Evolutionary conservation across 2,888 invertebrate species (phyloP).

Genomic region (Mactromeris polynyma): DNA sequence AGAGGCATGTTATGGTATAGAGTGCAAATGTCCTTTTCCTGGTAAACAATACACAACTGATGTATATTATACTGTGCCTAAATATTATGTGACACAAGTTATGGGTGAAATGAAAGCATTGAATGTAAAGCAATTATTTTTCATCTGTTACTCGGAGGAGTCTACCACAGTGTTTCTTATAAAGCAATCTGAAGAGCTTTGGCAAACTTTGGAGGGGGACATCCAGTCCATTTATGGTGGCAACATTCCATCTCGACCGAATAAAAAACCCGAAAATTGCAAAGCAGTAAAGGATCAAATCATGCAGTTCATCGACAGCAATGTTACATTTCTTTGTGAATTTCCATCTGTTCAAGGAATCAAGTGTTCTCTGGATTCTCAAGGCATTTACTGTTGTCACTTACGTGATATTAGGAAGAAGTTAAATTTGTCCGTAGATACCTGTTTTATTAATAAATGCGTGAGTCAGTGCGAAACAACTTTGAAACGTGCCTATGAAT

Average conservation of each 20-base stretch:
- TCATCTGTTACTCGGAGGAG: conserved; percentile 31
- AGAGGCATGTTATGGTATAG: conserved; percentile 30
- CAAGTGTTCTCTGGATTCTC: background rate
- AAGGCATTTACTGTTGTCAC: background rate
- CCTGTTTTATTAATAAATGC: background rate
- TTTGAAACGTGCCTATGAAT: background rate
- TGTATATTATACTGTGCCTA: conserved; percentile 44
- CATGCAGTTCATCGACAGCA: background rate
- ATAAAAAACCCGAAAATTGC: background rate
- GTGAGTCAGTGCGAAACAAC: background rate
- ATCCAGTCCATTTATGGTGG: background rate
- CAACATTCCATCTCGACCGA: background rate
- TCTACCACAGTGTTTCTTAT: conserved; percentile 23
- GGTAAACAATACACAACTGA: conserved; percentile 42
- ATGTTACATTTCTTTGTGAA: conserved; percentile 8
- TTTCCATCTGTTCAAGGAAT: background rate
- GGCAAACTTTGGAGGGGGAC: background rate
- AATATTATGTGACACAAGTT: conserved; percentile 58
- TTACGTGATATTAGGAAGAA: background rate
- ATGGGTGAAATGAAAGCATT: conserved; percentile 52
- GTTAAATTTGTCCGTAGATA: background rate
- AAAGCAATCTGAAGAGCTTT: background rate
- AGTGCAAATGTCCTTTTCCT: conserved; percentile 63
- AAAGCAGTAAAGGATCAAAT: conserved; percentile 10
- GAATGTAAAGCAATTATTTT: background rate